These are phyloP conservation scores for Centroberyx gerrardi DNA, from an alignment of 2,797 vertebrate genomes.

Conservation along the genomic window DNA sequence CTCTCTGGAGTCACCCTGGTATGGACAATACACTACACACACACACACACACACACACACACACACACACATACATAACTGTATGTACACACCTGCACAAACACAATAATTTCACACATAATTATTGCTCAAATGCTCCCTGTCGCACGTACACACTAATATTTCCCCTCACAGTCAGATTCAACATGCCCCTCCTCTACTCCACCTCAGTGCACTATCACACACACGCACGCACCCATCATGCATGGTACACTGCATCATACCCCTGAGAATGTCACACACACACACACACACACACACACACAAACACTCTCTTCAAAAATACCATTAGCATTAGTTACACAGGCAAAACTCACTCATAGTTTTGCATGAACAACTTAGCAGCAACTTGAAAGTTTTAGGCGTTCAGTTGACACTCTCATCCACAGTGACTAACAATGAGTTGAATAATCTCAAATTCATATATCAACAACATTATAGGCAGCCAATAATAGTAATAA, in stretches of 20 bases:
- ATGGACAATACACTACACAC: constrained; percentile 45
- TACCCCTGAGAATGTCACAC: background rate
- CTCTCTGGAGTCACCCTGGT: constrained; percentile 97
- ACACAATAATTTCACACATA: background rate
- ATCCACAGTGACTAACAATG: background rate
- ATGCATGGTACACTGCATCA: too few relatives aligned
- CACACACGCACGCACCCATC: too few relatives aligned
- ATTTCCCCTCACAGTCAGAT: too few relatives aligned
- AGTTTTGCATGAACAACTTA: too few relatives aligned
- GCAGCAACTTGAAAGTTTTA: background rate
- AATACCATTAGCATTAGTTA: too few relatives aligned
- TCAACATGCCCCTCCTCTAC: too few relatives aligned
- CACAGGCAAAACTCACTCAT: too few relatives aligned
- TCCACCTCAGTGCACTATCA: too few relatives aligned
- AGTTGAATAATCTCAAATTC: background rate
- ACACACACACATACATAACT: background rate
- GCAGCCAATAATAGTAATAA: too few relatives aligned
- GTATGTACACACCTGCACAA: background rate
- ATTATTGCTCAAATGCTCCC: background rate
- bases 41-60: background rate
- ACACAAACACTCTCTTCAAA: background rate
- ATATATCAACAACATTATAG: background rate
- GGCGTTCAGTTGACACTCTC: background rate
- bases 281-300: constrained; percentile 1
- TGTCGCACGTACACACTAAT: background rate